A percentile compares a stretch with the other conserved stretches of the same genome.
These are phyloP conservation scores for Tachina fera DNA, from an alignment of 2,888 invertebrate species.

Conservation along the genomic window DNA sequence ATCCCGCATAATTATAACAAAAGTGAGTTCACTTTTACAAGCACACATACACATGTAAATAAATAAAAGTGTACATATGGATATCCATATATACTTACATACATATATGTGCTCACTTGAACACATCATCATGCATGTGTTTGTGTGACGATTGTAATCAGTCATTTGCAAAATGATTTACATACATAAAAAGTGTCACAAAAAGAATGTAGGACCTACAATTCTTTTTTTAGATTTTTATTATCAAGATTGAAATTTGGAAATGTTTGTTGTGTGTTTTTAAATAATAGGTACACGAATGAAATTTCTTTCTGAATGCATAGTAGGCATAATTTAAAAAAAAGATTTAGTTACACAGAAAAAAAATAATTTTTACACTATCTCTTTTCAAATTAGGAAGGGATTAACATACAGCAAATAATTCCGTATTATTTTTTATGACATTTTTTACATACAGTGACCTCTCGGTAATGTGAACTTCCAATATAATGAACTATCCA, in stretches of 20 bases:
- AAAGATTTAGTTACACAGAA: not conserved
- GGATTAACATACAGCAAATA: no score
- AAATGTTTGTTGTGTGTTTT: slow-evolving; percentile 46
- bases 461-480: no score
- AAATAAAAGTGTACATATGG: not conserved
- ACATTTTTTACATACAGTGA: no score
- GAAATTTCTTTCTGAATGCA: slow-evolving; percentile 2
- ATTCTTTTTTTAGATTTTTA: slow-evolving; percentile 21
- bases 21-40: slow-evolving; percentile 40
- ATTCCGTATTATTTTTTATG: no score
- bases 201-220: slow-evolving; percentile 58
- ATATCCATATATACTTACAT: no score
- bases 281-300: slow-evolving; percentile 23
- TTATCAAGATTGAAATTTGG: slow-evolving; percentile 69
- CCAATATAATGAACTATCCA: no score
- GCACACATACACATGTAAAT: slow-evolving; percentile 8
- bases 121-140: slow-evolving; percentile 6
- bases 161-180: slow-evolving; percentile 58
- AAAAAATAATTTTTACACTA: not conserved
- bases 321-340: not conserved
- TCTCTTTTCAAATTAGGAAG: no score
- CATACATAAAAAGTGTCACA: slow-evolving; percentile 64
- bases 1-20: slow-evolving; percentile 68
- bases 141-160: slow-evolving; percentile 53
- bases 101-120: not conserved